Evolutionary conservation across 2,113 vertebrate genomes (phyloP).

Genomic region (Anseranas semipalmata): DNA sequence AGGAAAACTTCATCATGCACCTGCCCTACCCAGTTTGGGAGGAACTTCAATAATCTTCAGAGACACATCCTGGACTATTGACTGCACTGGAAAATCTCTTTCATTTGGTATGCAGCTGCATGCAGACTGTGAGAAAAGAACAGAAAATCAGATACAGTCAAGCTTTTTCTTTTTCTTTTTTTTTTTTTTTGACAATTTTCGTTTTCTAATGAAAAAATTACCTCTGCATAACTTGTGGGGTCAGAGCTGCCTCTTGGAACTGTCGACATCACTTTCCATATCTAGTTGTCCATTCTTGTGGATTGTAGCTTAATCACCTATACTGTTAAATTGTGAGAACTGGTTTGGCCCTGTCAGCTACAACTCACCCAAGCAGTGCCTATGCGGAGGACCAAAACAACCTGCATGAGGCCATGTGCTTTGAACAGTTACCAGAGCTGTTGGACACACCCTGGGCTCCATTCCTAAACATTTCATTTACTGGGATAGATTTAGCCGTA

Average conservation of each 20-base stretch:
- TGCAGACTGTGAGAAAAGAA: background rate
- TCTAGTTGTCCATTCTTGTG: background rate
- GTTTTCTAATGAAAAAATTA: background rate
- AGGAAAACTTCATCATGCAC: background rate
- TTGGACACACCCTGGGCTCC: accelerated
- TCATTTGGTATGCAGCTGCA: background rate
- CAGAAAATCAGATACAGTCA: background rate
- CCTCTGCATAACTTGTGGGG: background rate
- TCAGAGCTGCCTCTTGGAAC: background rate
- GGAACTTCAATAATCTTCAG: background rate
- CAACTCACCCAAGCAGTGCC: accelerated
- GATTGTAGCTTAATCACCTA: background rate
- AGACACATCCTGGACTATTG: background rate
- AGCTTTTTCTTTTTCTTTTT: background rate
- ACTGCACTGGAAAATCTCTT: background rate
- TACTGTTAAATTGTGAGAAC: background rate
- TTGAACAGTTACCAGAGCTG: background rate
- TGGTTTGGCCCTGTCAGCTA: background rate
- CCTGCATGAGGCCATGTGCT: accelerated
- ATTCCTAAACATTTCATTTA: background rate
- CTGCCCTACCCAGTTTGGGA: background rate
- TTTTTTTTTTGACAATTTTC: background rate
- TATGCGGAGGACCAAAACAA: background rate
- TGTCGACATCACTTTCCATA: background rate
- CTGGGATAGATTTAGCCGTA: background rate